A percentile compares a stretch with the other conserved stretches of the same genome.
Conservation (phyloP, 2,113 vertebrate species). For the Mola mola region DNA sequence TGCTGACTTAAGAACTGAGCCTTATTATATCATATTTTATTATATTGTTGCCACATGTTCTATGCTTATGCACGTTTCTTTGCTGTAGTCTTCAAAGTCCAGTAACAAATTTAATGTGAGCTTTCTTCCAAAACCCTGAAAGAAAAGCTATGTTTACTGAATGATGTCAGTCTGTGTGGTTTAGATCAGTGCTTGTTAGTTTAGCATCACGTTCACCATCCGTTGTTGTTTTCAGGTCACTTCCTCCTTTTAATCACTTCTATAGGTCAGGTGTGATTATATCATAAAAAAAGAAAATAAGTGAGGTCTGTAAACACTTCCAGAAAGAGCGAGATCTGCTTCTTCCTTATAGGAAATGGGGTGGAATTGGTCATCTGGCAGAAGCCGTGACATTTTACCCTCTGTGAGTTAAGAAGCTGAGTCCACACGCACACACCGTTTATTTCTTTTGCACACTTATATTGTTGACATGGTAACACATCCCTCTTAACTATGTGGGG, state of each 20-base stretch:
- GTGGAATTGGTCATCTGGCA: conserved; percentile 46
- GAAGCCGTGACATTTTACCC: conserved; percentile 61
- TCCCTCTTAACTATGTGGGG: conserved; percentile 71
- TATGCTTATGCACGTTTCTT: neutral
- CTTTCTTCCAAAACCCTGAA: conserved; percentile 10
- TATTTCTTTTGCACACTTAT: conserved; percentile 47
- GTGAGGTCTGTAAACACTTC: conserved; percentile 33
- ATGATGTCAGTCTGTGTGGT: conserved; percentile 32
- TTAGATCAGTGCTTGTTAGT: conserved; percentile 31
- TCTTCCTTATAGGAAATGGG: conserved; percentile 59
- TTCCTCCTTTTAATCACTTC: conserved; percentile 46
- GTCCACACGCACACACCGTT: conserved; percentile 27
- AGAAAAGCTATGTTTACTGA: conserved; percentile 21
- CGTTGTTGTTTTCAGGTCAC: conserved; percentile 42
- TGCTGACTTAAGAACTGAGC: too few species aligned
- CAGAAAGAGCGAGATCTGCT: conserved; percentile 47
- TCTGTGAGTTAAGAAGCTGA: conserved; percentile 42
- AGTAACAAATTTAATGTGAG: neutral
- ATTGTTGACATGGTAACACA: conserved; percentile 71
- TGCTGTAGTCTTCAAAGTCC: neutral
- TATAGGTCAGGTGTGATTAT: conserved; percentile 27
- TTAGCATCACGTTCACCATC: conserved; percentile 43
- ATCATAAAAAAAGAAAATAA: conserved; percentile 42
- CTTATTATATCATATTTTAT: neutral
- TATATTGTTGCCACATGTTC: neutral